phyloP scores from a whole-genome alignment of 1,140 invertebrate genomes.

The Rhizoglyphus robini region DNA sequence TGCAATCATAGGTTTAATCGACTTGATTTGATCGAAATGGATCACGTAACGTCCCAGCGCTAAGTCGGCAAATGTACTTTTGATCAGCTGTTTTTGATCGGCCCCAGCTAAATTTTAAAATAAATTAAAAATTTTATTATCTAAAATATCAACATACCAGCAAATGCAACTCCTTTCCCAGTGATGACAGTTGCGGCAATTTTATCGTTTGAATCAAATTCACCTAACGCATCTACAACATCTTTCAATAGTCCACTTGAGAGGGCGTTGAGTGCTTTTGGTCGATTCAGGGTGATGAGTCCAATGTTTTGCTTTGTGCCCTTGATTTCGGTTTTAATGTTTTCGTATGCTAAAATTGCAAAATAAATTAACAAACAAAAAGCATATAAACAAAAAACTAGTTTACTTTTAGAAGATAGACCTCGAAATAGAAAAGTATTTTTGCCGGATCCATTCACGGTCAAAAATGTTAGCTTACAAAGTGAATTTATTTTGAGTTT shows the following conservation, averaged over 20 bases:
- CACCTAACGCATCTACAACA: conserved; percentile 53
- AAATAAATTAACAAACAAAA: too few species aligned
- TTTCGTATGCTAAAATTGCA: background rate
- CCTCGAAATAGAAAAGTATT: too few species aligned
- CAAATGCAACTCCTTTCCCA: conserved; percentile 89
- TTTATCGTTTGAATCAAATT: conserved; percentile 56
- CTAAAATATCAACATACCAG: too few species aligned
- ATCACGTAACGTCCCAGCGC: conserved; percentile 56
- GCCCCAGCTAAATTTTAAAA: conserved; percentile 49
- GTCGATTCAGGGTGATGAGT: conserved; percentile 76
- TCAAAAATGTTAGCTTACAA: too few species aligned
- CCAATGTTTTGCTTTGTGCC: conserved; percentile 80
- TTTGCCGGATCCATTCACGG: too few species aligned
- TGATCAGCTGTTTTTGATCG: conserved; percentile 93
- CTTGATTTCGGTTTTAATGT: background rate
- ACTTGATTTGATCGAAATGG: conserved; percentile 61
- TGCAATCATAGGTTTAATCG: conserved; percentile 89
- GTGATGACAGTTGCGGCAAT: conserved; percentile 81
- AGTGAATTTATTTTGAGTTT: too few species aligned
- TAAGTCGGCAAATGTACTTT: conserved; percentile 57
- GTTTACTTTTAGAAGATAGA: too few species aligned
- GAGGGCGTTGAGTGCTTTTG: conserved; percentile 84
- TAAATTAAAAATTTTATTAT: background rate
- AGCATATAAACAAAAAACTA: too few species aligned
- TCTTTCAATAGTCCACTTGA: conserved; percentile 79